Conservation (phyloP, 1,140 invertebrate species). For the Ganaspis sp. region DNA sequence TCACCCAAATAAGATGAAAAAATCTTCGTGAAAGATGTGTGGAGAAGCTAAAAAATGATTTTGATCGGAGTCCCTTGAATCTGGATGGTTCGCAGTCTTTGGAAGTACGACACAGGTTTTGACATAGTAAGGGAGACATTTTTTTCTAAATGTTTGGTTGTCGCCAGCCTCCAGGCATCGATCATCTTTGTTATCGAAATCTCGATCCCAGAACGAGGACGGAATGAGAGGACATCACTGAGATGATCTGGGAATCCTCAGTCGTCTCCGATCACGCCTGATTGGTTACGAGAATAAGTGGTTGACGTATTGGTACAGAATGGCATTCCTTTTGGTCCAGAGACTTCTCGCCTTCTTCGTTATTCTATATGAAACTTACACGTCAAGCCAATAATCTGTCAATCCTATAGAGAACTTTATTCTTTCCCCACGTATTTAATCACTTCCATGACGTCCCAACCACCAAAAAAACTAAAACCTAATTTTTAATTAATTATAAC, state of each 20-base stretch:
- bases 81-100: not conserved
- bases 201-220: conserved; percentile 19
- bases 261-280: conserved; percentile 34
- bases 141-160: conserved; percentile 31
- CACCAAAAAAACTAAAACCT: not conserved
- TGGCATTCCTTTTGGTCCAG: not conserved
- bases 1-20: not conserved
- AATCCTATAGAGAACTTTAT: conserved; percentile 2
- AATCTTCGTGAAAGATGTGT: not conserved
- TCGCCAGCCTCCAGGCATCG: conserved; percentile 34
- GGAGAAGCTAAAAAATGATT: not conserved
- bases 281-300: conserved; percentile 42
- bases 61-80: not conserved
- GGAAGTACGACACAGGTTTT: not conserved
- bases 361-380: not conserved
- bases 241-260: conserved; percentile 36
- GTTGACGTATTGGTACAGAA: conserved; percentile 37
- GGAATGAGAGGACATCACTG: conserved; percentile 27
- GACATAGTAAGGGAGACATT: conserved; percentile 12
- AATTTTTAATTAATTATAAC: not conserved
- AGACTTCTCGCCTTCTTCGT: conserved; percentile 13
- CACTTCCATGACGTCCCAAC: not conserved
- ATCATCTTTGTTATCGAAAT: conserved; percentile 49
- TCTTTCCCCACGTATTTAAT: not conserved
- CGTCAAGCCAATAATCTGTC: conserved; percentile 13